A percentile compares a stretch with the other conserved stretches of the same genome.
Evolutionary conservation across 2,888 invertebrate genomes (phyloP).

Genomic region (Patella depressa): DNA sequence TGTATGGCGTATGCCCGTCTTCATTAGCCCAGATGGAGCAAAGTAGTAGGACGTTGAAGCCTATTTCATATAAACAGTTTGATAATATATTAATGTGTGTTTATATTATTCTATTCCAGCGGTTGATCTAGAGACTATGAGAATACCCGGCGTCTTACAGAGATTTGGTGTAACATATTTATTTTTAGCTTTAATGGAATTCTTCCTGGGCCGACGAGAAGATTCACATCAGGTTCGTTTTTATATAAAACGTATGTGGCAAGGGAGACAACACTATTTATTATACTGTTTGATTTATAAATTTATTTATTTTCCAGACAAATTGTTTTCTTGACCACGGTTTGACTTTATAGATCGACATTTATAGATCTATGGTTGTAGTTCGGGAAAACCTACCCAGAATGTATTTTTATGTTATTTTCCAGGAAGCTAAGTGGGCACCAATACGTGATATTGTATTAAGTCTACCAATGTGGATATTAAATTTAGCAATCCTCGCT

Average conservation of each 20-base stretch:
- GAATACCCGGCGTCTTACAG: conserved; percentile 92
- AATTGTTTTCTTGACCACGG: too few relatives aligned
- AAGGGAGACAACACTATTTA: too few relatives aligned
- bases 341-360: too few relatives aligned
- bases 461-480: conserved; percentile 79
- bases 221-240: conserved; percentile 47
- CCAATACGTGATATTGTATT: conserved; percentile 66
- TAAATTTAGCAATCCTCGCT: conserved; percentile 77
- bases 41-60: too few relatives aligned
- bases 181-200: conserved; percentile 77
- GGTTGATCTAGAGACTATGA: conserved; percentile 77
- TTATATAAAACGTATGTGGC: too few relatives aligned
- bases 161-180: conserved; percentile 88
- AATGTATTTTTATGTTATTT: neutral
- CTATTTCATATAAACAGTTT: neutral
- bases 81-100: neutral
- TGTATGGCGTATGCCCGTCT: too few relatives aligned
- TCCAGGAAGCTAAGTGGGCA: conserved; percentile 56
- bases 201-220: conserved; percentile 60
- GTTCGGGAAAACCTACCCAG: too few relatives aligned
- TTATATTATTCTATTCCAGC: conserved; percentile 36
- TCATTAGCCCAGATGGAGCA: too few relatives aligned
- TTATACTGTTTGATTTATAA: too few relatives aligned
- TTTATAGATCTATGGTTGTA: too few relatives aligned
- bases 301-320: too few relatives aligned